Evolutionary conservation across 1,140 invertebrate species (phyloP), one percentile per base, ranked within the genome.

Genomic region (Caenorhabditis tropicalis): DNA sequence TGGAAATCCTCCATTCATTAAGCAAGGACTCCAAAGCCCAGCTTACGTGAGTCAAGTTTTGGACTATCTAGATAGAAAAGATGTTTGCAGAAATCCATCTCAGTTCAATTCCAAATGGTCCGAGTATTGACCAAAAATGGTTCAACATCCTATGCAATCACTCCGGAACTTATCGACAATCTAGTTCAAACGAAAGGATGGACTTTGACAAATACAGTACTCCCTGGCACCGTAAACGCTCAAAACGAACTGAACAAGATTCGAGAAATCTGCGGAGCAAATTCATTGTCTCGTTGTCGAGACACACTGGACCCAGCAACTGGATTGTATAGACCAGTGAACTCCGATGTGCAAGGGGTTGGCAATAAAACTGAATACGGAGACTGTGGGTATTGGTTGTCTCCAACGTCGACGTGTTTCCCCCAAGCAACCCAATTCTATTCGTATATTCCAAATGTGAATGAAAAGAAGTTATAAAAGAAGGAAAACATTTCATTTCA

Each of bases 1-100:
- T 7, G 58, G 58, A 16, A 36, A 3, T 7, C 12, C 58, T 0
- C 58, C 58, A 36, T 65, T 33, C 31, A 36, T 65, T 1, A 36
- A 36, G 58, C 58, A 16, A 65, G 31, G 31, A 33, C 4, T 65
- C 9, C 31, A 65, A 7, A 65, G 58, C 19, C 58, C 29, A 7
- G n/a, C 36, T 19, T 65, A 33, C 36, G 58, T 65, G 19, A 65
- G 58, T 9, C 24, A 1, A 10, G 4, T 9, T 27, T 29, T 58
- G 1, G 1, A 58, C 15, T 58, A 2, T 9, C 29, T 27, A 3
- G 1, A 2, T 2, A 27, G 1, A 7, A 31, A 29, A 58, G n/a
- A n/a, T n/a, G n/a, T 58, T 65, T 65, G 4, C 58, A 65, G 58
- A 65, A 65, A n/a, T 10, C 58, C 31, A 65, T 65, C 10, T 65